Conservation (phyloP, 2,113 vertebrate species). For the Elaphurus davidianus region DNA sequence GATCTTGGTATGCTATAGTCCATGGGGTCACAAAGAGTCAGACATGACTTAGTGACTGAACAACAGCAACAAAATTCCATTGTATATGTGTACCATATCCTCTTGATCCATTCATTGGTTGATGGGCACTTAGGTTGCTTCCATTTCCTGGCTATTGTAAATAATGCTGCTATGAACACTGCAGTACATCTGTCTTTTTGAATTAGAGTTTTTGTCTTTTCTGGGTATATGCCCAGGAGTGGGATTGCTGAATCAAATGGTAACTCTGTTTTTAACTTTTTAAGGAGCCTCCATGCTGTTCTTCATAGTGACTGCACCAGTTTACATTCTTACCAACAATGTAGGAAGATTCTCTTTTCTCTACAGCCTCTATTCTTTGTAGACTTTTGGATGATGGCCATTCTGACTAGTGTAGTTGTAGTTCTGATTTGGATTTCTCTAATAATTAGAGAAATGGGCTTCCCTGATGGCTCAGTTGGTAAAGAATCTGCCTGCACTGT, state of each 20-base stretch:
- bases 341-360: background rate
- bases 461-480: background rate
- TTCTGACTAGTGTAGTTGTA: background rate
- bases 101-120: background rate
- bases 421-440: background rate
- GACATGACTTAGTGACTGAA: background rate
- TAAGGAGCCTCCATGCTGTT: background rate
- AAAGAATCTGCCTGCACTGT: background rate
- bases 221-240: background rate
- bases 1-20: background rate
- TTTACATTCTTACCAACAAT: background rate
- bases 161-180: background rate
- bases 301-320: background rate
- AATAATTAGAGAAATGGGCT: background rate
- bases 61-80: background rate
- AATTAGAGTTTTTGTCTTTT: background rate
- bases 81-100: background rate
- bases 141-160: background rate
- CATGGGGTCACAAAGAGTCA: background rate
- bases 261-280: background rate
- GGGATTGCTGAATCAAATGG: background rate
- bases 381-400: background rate
- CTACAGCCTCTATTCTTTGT: background rate
- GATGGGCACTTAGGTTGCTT: background rate
- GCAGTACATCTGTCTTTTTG: background rate